Base-by-base conservation (phyloP, 2,797 vertebrate genomes). In the Sorex maritimensis region DNA sequence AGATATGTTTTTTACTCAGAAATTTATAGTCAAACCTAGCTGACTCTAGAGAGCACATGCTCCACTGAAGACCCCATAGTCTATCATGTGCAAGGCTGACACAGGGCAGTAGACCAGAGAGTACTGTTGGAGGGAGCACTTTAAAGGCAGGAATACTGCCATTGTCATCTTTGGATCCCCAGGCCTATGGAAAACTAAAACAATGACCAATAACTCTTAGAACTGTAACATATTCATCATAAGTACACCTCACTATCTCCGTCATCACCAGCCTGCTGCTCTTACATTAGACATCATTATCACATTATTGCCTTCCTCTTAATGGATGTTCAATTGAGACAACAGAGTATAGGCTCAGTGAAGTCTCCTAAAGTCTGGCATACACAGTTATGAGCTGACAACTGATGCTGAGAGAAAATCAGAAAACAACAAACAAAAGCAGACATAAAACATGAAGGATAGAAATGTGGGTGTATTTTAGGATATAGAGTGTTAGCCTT, bases 371-470 rank as follows among this genome's bases (percentile, higher is more conserved):
- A 72, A 65, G 23, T 55, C 77, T 49, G 21, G 85, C 74, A 87
- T 24, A 67, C 52, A 75, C 44, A 55, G 34, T 28, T 73, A 44
- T 24, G 49, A 85, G 58, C n/a, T 24, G 14, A 78, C 49, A 38
- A 7, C 26, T 34, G 21, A 79, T n/a, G 73, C 0, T 73, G 49
- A 69, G 2, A 19, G 24, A 93, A 94, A 85, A 75, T 28, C 75
- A 78, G 63, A 92, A 81, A 82, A 78, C n/a, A 89, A 86, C 4
- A 30, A 73, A 41, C 73, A 90, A 91, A 90, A 69, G 41, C 55
- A 88, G 41, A 91, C 15, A 58, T 49, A 73, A 80, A 92, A 86
- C 28, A 19, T 4, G 41, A 82, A 34, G 21, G 26, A 44, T 0
- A 92, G 30, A 24, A 81, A 41, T 13, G 15, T 55, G 58, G 52